Evolutionary conservation across 2,113 vertebrate species (phyloP), one percentile per base, ranked within the genome.

Genomic region (Nothoprocta pentlandii): DNA sequence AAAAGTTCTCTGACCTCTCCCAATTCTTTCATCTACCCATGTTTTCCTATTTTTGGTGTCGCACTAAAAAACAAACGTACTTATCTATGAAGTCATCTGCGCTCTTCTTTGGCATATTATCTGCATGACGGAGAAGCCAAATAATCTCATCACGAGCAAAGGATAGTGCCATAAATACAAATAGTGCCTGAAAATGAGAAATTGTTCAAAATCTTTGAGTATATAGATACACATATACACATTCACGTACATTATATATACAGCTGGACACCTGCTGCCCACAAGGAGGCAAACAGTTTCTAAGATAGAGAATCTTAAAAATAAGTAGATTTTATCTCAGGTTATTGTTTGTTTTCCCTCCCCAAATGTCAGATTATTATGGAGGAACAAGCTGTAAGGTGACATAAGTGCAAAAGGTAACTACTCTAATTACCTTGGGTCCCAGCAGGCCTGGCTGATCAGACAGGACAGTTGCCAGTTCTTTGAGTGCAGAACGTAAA

Each of bases 101-200:
- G 32, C 99, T 99, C 98, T 99, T 99, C 98, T 99, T 99, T 94
- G 99, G 99, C 98, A 99, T 99, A 92, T 99, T 99, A 97, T 99
- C 99, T 16, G 99, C 99, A 42, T 99, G 99, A 92, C 99, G 98
- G 81, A 99, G 99, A 16, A 99, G 98, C 99, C 99, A 99, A 94
- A 99, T 99, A 96, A 99, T 99, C 97, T 99, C 99, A 96, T 99
- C 99, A 17, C 99, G 99, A 91, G 99, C 99, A 87, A 99, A 99
- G 5, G 99, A 99, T 85, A 99, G 96, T 5, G 99, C 99, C 99
- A 99, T 99, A 97, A 99, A 99, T 69, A 99, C 99, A 97, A 99
- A 99, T 85, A 99, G 98, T 23, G 99, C 99, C 99, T 99, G 74
- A 54, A 94, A 91, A 94, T 89, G 28, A 75, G 30, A 85, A 96